Base-by-base conservation (phyloP, 2,888 invertebrate species). In the Priocnemis perturbator region DNA sequence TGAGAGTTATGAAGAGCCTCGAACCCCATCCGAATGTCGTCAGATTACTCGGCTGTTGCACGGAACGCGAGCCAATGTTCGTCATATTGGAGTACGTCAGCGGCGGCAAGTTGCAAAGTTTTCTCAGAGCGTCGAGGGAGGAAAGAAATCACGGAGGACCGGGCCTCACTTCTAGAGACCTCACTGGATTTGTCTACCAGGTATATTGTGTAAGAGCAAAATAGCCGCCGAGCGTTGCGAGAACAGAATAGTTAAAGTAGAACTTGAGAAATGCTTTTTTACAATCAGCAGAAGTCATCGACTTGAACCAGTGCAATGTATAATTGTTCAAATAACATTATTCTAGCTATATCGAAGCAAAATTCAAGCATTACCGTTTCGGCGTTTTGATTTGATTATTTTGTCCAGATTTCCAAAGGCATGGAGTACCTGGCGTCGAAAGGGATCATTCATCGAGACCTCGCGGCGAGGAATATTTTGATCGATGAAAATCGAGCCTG, bases 1-100 rank as follows among this genome's bases (percentile, higher is more conserved):
- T 98, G 37, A 92, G 95, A 81, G 96, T 98, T 37, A 97, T 98
- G 97, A 97, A 97, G 90, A 94, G 94, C 86, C 90, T 98, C 65
- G 96, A 96, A 58, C 94, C 95, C 0, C 98, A 98, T 91, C 94
- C 95, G 0, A 97, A 98, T 85, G 96, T 98, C 1, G 97, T 98
- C 0, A 91, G 95, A 45, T 91, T 98, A 21, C 90, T 97, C 37
- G 97, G 96, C 1, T 96, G 97, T 85, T 98, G 97, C 87, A 96
- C 96, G 4, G 96, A 97, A 50, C 89, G 92, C 89, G 97, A 97
- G 87, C 98, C 98, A 11, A 93, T 96, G 69, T 94, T 97, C 86
- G 95, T 98, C 21, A 96, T 98, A 81, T 94, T 98, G 93, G 98
- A 98, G 89, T 97, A 95, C 87, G 95, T 97, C 9, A 93, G 94